Evolutionary conservation across 2,888 invertebrate species (phyloP).

Genomic region (Lordiphosa fenestrarum): DNA sequence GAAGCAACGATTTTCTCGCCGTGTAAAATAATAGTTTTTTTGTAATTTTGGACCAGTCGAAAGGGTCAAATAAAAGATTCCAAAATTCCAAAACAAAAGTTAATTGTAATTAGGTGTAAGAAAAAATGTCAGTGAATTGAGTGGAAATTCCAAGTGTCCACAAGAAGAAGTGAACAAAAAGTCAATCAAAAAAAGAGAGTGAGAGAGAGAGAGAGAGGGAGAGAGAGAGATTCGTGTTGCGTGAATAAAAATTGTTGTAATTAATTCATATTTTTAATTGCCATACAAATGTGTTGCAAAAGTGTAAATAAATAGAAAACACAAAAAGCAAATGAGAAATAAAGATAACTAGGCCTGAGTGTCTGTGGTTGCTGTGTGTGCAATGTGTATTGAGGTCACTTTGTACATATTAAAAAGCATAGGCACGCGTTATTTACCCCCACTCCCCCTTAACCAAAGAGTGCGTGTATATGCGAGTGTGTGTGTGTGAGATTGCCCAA

Average conservation of each 20-base stretch:
- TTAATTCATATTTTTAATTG: conserved; percentile 70
- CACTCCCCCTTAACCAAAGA: not conserved
- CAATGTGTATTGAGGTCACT: conserved; percentile 59
- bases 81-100: no score
- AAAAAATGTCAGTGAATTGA: no score
- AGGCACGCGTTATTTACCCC: conserved; percentile 29
- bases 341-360: conserved; percentile 1
- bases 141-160: no score
- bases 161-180: not conserved
- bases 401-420: conserved; percentile 41
- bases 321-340: conserved; percentile 21
- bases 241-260: conserved; percentile 66
- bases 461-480: conserved; percentile 14
- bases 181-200: conserved; percentile 14
- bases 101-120: no score
- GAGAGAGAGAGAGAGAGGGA: conserved; percentile 26
- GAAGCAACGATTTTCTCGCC: no score
- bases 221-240: conserved; percentile 51
- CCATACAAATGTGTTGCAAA: conserved; percentile 25
- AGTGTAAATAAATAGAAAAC: conserved; percentile 46
- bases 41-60: no score
- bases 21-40: no score
- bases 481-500: conserved; percentile 36
- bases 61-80: no score
- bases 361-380: conserved; percentile 20